These are phyloP conservation scores for Panthera uncia DNA, from an alignment of 2,113 vertebrate genomes.

Conservation along the genomic window DNA sequence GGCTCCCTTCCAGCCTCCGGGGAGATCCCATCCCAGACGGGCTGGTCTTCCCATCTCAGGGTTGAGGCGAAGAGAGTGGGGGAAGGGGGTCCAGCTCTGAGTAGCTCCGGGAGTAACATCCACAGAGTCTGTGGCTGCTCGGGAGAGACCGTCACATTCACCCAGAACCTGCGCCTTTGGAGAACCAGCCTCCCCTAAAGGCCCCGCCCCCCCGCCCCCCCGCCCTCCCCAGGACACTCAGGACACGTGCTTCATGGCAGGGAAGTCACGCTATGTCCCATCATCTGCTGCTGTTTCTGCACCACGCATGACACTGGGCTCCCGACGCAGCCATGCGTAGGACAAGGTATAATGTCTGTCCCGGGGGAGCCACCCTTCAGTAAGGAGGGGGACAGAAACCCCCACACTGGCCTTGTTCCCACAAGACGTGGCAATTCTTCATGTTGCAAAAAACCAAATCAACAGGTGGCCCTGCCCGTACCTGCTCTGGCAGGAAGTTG, in stretches of 20 bases:
- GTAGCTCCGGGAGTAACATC: no score
- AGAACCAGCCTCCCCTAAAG: neutral
- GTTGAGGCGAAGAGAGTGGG: neutral
- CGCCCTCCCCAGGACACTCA: neutral
- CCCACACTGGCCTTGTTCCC: neutral
- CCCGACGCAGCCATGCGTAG: no score
- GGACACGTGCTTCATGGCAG: accelerated
- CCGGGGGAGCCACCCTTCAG: accelerated
- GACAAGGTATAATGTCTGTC: neutral
- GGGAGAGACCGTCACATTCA: neutral
- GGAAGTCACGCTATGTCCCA: neutral
- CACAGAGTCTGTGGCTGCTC: neutral
- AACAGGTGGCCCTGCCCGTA: neutral
- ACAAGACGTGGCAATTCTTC: neutral
- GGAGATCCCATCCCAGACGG: neutral
- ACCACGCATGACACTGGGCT: accelerated
- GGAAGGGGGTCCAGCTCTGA: neutral
- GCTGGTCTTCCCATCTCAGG: neutral
- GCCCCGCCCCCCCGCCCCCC: no score
- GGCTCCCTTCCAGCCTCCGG: neutral
- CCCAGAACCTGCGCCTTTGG: neutral
- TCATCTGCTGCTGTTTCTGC: neutral
- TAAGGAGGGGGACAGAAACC: neutral
- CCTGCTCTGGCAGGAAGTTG: neutral
- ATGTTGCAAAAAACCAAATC: neutral